Base-by-base conservation (phyloP, 2,113 vertebrate species). In the Muntiacus reevesi region DNA sequence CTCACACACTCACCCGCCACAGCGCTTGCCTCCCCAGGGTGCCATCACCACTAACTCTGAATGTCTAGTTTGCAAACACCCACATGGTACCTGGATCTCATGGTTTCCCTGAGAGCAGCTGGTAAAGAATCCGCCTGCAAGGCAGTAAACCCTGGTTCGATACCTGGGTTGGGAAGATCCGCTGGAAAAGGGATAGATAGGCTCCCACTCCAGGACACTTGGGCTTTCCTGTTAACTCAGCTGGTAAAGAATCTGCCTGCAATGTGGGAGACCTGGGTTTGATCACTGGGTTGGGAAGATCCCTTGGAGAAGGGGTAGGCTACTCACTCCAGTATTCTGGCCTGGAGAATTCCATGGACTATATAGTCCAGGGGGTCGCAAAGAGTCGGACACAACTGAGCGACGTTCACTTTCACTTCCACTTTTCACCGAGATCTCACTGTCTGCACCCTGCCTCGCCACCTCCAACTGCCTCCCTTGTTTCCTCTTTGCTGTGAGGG, bases 121-220 rank as follows among this genome's bases (percentile, higher is more conserved):
- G 67, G n/a, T 23, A 40, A 21, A 40, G n/a, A 40, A 71, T 71
- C 4, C 0, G 1, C 67, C n/a, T 40, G 67, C 67, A 71, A 40
- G n/a, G 67, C 67, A 40, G 19, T 36, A 71, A 36, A 23, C 19
- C 10, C n/a, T 40, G 67, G 36, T 40, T 74, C 1, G 40, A 13
- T 23, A 23, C 10, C 36, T 74, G 10, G 36, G 19, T 74, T 74
- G 67, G 36, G n/a, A 40, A 25, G 67, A 74, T 40, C 67, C 21
- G 0, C 21, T 13, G 19, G 67, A 40, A 10, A n/a, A 67, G 3
- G 62, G 62, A 67, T 8, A 19, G 16, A 67, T 8, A n/a, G 16
- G 62, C 30, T 67, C 62, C 33, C 33, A 19, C 62, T 67, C 33
- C 16, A 64, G 33, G 8, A 64, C 8, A 33, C 30, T 33, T 64